phyloP scores from a whole-genome alignment of 2,113 vertebrate genomes.

The Bos javanicus region DNA sequence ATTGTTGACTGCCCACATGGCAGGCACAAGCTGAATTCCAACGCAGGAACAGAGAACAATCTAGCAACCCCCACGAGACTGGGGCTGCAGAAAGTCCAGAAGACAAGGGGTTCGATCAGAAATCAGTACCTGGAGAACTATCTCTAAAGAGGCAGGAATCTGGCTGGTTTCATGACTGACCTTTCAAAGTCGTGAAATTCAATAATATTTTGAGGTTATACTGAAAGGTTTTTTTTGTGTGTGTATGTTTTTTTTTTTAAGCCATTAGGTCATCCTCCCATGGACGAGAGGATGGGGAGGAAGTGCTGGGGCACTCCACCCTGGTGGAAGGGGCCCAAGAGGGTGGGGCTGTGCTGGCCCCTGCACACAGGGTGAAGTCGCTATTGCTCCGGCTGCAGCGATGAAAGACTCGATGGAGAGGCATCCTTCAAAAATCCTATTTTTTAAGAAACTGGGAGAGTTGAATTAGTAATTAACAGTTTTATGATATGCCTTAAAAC shows the following conservation, averaged over 20 bases:
- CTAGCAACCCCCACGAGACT: background rate
- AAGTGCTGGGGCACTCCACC: constrained; percentile 77
- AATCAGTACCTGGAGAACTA: background rate
- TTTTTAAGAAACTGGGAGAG: background rate
- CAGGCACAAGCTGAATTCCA: background rate
- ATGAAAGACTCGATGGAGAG: background rate
- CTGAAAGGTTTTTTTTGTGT: background rate
- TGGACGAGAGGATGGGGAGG: constrained; percentile 60
- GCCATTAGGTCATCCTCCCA: constrained; percentile 77
- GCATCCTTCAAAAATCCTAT: background rate
- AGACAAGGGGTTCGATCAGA: background rate
- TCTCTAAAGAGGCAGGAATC: background rate
- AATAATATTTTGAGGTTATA: constrained; percentile 55
- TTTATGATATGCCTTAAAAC: background rate
- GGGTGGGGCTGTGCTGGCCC: constrained; percentile 65
- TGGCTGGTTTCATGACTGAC: background rate
- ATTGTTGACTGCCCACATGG: background rate
- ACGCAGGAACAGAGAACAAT: background rate
- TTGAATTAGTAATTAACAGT: background rate
- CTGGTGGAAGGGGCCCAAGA: constrained; percentile 57
- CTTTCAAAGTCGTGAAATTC: background rate
- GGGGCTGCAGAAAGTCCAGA: background rate
- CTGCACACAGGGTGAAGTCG: background rate
- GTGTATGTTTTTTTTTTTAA: background rate
- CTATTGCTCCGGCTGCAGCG: background rate